Conservation (phyloP, 1,140 invertebrate genomes). For the Ruditapes philippinarum region DNA sequence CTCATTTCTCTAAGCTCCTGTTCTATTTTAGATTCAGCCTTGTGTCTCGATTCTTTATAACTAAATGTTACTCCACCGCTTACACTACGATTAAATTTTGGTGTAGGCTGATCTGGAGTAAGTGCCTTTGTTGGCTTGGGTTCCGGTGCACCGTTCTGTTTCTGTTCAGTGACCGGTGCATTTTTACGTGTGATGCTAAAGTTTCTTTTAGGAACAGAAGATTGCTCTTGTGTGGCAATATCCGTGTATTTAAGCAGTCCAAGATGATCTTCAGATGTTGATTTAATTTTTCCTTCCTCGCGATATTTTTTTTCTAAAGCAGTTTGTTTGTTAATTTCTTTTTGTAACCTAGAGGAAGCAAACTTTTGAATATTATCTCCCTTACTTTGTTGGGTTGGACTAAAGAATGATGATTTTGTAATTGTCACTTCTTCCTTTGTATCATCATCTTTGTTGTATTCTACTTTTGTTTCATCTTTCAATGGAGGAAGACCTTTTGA, state of each 20-base stretch:
- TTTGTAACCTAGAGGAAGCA: conserved; percentile 79
- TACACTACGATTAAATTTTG: conserved; percentile 53
- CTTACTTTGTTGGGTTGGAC: not conserved
- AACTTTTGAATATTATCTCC: conserved; percentile 73
- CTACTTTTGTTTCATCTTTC: conserved; percentile 43
- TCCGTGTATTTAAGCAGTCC: conserved; percentile 79
- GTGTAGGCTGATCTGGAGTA: conserved; percentile 34
- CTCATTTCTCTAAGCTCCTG: conserved; percentile 83
- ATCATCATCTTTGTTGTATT: conserved; percentile 51
- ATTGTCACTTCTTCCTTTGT: not conserved
- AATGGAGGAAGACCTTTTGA: conserved; percentile 81
- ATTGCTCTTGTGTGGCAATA: conserved; percentile 70
- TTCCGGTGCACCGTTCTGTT: conserved; percentile 55
- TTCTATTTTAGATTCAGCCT: conserved; percentile 84
- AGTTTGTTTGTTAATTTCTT: conserved; percentile 80
- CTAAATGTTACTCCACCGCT: conserved; percentile 79
- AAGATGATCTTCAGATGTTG: conserved; percentile 83
- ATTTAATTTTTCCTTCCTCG: conserved; percentile 81
- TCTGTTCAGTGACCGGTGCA: conserved; percentile 5
- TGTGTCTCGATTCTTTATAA: conserved; percentile 82
- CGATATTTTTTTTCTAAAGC: conserved; percentile 77
- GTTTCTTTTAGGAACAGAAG: conserved; percentile 79
- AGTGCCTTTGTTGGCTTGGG: conserved; percentile 31
- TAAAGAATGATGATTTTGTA: conserved; percentile 7
- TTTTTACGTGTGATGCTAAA: conserved; percentile 77